These are phyloP conservation scores for Diachasma alloeum DNA, from an alignment of 1,140 invertebrate species.

Conservation along the genomic window DNA sequence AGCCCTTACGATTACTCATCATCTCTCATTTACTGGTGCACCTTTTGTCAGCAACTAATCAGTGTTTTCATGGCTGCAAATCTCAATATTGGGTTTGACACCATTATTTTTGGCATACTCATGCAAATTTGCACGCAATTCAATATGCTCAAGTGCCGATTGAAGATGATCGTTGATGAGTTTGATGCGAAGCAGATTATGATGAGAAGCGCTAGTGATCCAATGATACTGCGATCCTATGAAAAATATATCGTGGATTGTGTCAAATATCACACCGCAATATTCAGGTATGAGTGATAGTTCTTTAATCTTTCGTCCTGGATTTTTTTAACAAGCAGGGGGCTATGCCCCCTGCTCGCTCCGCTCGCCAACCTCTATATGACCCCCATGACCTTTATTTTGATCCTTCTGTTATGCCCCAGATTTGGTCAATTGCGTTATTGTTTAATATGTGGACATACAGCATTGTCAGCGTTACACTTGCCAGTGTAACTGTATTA, in stretches of 20 bases:
- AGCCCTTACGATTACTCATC: slow-evolving; percentile 3
- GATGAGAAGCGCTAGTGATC: not conserved
- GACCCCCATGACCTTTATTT: too few species aligned
- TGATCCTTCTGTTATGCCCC: too few species aligned
- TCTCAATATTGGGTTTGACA: slow-evolving; percentile 5
- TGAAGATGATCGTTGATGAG: not conserved
- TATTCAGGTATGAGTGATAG: not conserved
- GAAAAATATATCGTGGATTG: not conserved
- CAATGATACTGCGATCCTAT: not conserved
- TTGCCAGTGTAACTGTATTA: too few species aligned
- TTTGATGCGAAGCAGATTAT: not conserved
- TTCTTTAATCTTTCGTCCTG: too few species aligned
- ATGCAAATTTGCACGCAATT: not conserved
- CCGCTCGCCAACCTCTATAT: too few species aligned
- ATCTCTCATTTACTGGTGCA: not conserved
- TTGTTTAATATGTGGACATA: too few species aligned
- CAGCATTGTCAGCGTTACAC: too few species aligned
- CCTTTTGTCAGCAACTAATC: not conserved
- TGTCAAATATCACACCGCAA: not conserved
- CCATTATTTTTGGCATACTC: not conserved
- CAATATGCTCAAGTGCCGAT: not conserved
- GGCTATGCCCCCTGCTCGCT: too few species aligned
- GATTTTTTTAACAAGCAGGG: too few species aligned
- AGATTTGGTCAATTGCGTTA: too few species aligned
- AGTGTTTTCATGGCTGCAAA: not conserved